Evolutionary conservation across 2,888 invertebrate species (phyloP).

Genomic region (Fragum fragum): DNA sequence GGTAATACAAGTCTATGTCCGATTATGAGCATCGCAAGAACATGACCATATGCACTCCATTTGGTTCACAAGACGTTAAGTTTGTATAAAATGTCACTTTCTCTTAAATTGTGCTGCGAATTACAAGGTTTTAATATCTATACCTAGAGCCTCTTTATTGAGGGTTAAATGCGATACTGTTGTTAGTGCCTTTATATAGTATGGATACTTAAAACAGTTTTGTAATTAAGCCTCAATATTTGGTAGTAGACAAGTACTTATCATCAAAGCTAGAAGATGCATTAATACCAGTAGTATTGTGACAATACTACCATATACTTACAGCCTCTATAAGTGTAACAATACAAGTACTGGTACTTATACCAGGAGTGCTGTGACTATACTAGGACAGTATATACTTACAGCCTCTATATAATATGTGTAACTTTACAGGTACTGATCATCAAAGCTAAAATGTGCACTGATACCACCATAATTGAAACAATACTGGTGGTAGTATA

Average conservation of each 20-base stretch:
- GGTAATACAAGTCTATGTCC: too few species aligned
- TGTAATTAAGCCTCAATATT: too few species aligned
- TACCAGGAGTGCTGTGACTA: constrained; percentile 95
- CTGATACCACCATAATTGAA: constrained; percentile 96
- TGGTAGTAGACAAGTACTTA: constrained; percentile 97
- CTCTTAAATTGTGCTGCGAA: too few species aligned
- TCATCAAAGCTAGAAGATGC: constrained; percentile 98
- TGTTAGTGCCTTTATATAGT: too few species aligned
- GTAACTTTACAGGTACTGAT: constrained; percentile 98
- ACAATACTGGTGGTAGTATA: constrained; percentile 90
- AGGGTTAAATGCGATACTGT: too few species aligned
- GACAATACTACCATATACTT: constrained; percentile 90
- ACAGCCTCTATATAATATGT: constrained; percentile 97
- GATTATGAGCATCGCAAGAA: too few species aligned
- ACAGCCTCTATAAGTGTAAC: constrained; percentile 20
- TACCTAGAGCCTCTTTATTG: too few species aligned
- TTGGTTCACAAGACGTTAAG: too few species aligned
- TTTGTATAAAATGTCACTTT: too few species aligned
- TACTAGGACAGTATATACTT: constrained; percentile 89
- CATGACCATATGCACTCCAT: too few species aligned
- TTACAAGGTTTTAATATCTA: too few species aligned
- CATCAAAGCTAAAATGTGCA: constrained; percentile 98
- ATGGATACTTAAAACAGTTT: too few species aligned
- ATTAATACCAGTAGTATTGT: constrained; percentile 97
- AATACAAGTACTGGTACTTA: constrained; percentile 94